phyloP scores from a whole-genome alignment of 2,797 vertebrate genomes.

The Acipenser oxyrinchus region DNA sequence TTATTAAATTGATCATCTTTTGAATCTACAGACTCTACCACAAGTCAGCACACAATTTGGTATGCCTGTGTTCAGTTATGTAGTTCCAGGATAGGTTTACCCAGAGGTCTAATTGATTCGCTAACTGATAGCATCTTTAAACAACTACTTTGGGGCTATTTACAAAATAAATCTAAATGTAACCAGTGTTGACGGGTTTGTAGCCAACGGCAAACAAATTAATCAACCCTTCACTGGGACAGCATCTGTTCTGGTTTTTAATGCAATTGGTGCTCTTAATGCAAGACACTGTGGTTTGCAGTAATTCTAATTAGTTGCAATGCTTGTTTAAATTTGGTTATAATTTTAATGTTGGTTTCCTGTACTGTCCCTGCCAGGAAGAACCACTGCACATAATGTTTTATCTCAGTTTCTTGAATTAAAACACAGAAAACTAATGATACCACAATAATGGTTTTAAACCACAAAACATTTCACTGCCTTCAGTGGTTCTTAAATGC shows the following conservation, averaged over 20 bases:
- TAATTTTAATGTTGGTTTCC: not conserved
- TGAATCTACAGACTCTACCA: no score
- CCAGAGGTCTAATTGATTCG: no score
- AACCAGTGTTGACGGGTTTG: no score
- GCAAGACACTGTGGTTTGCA: not conserved
- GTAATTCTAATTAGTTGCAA: not conserved
- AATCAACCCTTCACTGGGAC: no score
- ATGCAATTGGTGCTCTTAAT: not conserved
- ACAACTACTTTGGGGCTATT: not conserved
- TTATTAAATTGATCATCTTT: no score
- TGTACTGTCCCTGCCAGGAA: not conserved
- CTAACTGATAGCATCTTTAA: conserved; percentile 1
- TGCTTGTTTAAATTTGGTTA: not conserved
- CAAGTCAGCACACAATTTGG: no score
- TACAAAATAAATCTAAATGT: not conserved
- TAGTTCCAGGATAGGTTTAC: no score
- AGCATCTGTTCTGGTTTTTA: not conserved
- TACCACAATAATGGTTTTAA: not conserved
- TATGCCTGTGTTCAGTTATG: no score
- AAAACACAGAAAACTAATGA: conserved; percentile 1
- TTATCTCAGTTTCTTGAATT: not conserved
- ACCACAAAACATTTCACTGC: not conserved
- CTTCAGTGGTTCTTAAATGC: no score
- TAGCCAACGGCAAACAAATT: no score
- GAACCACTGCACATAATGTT: not conserved